phyloP scores from a whole-genome alignment of 2,888 invertebrate species.

The Marronus borbonicus region DNA sequence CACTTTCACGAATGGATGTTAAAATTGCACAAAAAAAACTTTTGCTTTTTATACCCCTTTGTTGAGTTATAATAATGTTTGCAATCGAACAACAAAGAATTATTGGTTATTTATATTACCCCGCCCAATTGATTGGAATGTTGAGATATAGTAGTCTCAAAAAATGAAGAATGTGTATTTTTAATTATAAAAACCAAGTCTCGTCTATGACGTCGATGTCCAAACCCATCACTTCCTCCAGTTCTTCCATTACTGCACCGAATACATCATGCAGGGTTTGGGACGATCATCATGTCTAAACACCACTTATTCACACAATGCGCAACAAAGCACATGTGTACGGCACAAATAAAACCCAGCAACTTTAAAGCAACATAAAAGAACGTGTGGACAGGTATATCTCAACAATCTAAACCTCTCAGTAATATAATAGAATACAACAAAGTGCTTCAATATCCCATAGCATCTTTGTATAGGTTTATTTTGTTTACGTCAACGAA shows the following conservation, averaged over 20 bases:
- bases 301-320: constrained; percentile 37
- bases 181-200: no score
- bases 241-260: background rate
- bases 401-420: constrained; percentile 45
- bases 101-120: no score
- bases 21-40: no score
- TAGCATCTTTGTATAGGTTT: background rate
- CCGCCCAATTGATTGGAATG: no score
- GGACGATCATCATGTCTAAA: constrained; percentile 14
- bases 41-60: no score
- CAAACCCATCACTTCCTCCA: background rate
- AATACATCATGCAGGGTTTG: background rate
- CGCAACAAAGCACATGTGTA: constrained; percentile 30
- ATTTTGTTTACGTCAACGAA: background rate
- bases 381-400: constrained; percentile 52
- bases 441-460: background rate
- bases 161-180: no score
- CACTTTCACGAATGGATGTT: no score
- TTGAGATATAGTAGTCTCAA: no score
- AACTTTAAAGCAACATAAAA: constrained; percentile 44
- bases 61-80: no score
- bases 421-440: constrained; percentile 25
- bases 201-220: no score
- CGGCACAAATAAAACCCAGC: constrained; percentile 39
- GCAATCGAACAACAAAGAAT: no score